Conservation (phyloP, 2,888 invertebrate species). For the Dorcus hopei region DNA sequence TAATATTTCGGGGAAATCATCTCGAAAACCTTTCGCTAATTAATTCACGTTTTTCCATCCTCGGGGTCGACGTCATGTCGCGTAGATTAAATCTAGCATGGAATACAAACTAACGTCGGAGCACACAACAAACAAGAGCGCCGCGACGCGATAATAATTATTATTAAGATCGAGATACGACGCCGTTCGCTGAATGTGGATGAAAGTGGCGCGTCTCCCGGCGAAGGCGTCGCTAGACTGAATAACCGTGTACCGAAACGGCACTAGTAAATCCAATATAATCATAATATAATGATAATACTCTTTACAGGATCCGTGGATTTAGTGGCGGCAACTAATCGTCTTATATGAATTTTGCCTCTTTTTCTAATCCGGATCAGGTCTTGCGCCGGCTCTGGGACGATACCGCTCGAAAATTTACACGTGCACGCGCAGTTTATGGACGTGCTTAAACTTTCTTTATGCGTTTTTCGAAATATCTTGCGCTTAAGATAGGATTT, state of each 20-base stretch:
- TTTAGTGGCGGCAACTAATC: conserved; percentile 48
- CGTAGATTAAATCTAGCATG: too few species aligned
- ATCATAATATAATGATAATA: conserved; percentile 53
- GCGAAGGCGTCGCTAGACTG: conserved; percentile 3
- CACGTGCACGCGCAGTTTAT: not conserved
- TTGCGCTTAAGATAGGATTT: too few species aligned
- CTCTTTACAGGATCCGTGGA: conserved; percentile 50
- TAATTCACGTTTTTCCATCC: too few species aligned
- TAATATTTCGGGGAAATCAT: too few species aligned
- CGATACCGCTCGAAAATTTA: not conserved
- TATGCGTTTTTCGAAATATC: too few species aligned
- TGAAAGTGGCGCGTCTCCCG: conserved; percentile 1
- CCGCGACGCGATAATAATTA: too few species aligned
- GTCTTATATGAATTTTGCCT: conserved; percentile 50
- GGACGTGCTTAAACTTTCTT: too few species aligned
- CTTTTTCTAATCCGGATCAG: conserved; percentile 46
- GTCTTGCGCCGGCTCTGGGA: not conserved
- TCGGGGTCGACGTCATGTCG: too few species aligned
- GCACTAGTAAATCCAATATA: conserved; percentile 50
- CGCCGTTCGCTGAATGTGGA: not conserved
- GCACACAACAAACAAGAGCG: too few species aligned
- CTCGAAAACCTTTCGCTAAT: too few species aligned
- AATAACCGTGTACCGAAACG: conserved; percentile 36
- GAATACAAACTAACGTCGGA: too few species aligned
- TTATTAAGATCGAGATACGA: too few species aligned